Percentiles rank a stretch among this genome's conserved stretches.
These are phyloP conservation scores for Vulpes lagopus DNA, from an alignment of 2,113 vertebrate species.

Conservation along the genomic window DNA sequence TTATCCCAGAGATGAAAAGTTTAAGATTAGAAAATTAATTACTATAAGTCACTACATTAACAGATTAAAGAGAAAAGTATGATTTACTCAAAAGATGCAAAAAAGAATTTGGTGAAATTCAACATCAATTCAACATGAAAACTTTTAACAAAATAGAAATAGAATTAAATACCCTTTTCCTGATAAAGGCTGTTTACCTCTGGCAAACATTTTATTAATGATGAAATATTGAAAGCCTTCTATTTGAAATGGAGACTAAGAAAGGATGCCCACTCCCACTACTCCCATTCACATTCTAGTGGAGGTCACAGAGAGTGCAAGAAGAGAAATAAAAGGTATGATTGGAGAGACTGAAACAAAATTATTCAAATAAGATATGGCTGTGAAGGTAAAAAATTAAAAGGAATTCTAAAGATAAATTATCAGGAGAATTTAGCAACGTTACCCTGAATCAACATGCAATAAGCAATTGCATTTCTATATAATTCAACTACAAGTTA, in stretches of 20 bases:
- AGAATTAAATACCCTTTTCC: constrained; percentile 6
- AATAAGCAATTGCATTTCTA: constrained; percentile 48
- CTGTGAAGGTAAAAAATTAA: constrained; percentile 17
- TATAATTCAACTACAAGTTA: neutral
- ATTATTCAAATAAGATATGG: neutral
- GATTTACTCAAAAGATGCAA: constrained; percentile 34
- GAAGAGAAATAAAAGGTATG: constrained; percentile 23
- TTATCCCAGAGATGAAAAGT: constrained; percentile 16
- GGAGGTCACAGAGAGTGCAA: neutral
- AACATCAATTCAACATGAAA: constrained; percentile 57
- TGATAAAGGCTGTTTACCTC: constrained; percentile 42
- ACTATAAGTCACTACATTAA: constrained; percentile 35
- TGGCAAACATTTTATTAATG: constrained; percentile 39
- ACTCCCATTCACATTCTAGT: neutral
- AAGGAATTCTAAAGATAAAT: constrained; percentile 40
- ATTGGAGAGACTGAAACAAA: neutral
- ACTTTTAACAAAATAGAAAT: constrained; percentile 56
- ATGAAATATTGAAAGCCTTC: neutral
- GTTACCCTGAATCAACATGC: neutral
- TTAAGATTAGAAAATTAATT: constrained; percentile 66
- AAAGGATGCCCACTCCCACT: neutral
- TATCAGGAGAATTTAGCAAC: constrained; percentile 1
- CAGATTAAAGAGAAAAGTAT: constrained; percentile 47
- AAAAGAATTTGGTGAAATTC: constrained; percentile 46
- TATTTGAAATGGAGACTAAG: constrained; percentile 11